These are phyloP conservation scores for Gerris lacustris DNA, from an alignment of 2,888 invertebrate species.

Conservation along the genomic window DNA sequence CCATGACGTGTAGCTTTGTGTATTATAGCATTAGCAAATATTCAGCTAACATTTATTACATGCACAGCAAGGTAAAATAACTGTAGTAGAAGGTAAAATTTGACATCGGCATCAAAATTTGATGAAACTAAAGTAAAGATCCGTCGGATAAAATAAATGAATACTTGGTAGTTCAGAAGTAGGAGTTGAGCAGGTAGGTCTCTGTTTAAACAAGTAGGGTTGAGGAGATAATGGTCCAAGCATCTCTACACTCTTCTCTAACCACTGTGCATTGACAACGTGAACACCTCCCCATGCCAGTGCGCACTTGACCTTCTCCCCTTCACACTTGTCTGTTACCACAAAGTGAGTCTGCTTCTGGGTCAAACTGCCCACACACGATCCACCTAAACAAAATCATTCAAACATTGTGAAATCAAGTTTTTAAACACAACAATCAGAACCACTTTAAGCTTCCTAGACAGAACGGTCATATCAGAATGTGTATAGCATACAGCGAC, in stretches of 20 bases:
- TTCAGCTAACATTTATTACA: no score
- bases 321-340: conserved; percentile 43
- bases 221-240: conserved; percentile 56
- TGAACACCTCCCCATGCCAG: conserved; percentile 44
- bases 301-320: conserved; percentile 59
- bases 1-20: no score
- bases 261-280: conserved; percentile 66
- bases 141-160: no score
- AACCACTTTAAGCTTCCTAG: no score
- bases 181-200: conserved; percentile 58
- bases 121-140: no score
- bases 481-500: no score
- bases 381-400: conserved; percentile 41
- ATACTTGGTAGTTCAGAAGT: conserved; percentile 38
- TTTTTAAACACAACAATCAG: not conserved
- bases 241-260: conserved; percentile 58
- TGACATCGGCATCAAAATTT: no score
- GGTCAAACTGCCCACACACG: conserved; percentile 43
- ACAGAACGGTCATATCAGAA: no score
- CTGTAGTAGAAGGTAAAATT: no score
- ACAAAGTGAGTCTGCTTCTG: conserved; percentile 43
- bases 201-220: conserved; percentile 44
- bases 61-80: no score
- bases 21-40: no score
- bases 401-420: not conserved